Evolutionary conservation across 2,888 invertebrate species (phyloP).

Genomic region (Deladenus siricidicola): DNA sequence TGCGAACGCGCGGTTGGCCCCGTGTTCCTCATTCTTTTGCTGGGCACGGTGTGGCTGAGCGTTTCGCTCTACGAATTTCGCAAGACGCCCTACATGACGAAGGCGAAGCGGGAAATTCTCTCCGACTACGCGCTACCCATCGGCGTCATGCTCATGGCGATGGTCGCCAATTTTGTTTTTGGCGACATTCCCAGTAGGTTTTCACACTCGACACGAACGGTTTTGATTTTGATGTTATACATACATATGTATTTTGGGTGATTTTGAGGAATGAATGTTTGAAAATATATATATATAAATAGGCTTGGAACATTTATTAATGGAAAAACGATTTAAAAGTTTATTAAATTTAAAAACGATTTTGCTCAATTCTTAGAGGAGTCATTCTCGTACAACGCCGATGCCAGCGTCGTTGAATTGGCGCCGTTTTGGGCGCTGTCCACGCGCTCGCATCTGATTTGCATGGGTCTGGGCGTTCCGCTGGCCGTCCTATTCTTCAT

Average conservation of each 20-base stretch:
- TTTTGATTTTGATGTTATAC: constrained; percentile 7
- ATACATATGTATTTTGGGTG: background rate
- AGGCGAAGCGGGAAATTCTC: constrained; percentile 27
- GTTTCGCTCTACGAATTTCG: constrained; percentile 24
- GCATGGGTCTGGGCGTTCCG: constrained; percentile 29
- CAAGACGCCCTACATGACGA: constrained; percentile 22
- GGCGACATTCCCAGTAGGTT: constrained; percentile 17
- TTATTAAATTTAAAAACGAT: background rate
- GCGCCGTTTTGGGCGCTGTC: constrained; percentile 26
- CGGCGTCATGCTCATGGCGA: constrained; percentile 29
- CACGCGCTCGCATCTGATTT: constrained; percentile 22
- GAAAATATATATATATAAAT: background rate
- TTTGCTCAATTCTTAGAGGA: constrained; percentile 4
- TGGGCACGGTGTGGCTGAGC: constrained; percentile 42
- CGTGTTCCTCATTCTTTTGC: constrained; percentile 34
- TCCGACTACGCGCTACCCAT: constrained; percentile 31
- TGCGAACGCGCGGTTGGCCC: constrained; percentile 29
- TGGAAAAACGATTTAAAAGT: too few relatives aligned
- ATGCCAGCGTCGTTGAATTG: background rate
- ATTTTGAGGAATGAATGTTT: too few relatives aligned
- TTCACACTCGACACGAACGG: background rate
- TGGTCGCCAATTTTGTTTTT: constrained; percentile 24
- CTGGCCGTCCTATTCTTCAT: constrained; percentile 32
- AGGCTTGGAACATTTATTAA: background rate
- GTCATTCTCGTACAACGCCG: constrained; percentile 5